Percentiles rank a stretch among this genome's conserved stretches.
phyloP scores from a whole-genome alignment of 2,888 invertebrate species.

The Limnephilus lunatus region DNA sequence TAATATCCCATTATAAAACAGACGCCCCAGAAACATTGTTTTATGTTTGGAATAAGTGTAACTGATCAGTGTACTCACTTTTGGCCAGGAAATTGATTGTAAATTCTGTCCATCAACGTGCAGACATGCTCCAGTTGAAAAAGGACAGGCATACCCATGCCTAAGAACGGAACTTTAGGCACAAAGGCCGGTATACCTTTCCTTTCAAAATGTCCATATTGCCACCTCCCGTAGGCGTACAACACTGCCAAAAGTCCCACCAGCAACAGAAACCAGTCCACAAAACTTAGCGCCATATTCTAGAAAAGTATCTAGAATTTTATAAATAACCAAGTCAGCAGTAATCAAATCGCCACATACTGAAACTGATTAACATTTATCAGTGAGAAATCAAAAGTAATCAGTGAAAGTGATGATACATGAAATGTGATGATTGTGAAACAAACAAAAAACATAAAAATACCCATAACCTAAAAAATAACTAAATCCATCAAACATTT shows the following conservation, averaged over 20 bases:
- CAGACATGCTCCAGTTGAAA: conserved; percentile 34
- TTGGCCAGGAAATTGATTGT: conserved; percentile 35
- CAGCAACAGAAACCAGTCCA: conserved; percentile 9
- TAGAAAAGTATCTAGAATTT: conserved; percentile 8
- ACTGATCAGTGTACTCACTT: conserved; percentile 22
- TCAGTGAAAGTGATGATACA: background rate
- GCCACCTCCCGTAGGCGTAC: conserved; percentile 61
- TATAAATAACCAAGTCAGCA: background rate
- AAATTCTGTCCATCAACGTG: conserved; percentile 10
- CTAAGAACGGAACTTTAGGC: conserved; percentile 41
- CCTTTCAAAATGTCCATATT: conserved; percentile 62
- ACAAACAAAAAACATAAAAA: no score
- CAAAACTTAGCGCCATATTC: conserved; percentile 33
- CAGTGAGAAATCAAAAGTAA: background rate
- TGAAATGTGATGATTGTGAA: no score
- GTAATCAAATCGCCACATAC: background rate
- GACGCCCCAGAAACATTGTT: background rate
- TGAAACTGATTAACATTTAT: background rate
- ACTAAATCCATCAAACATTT: no score
- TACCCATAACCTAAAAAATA: no score
- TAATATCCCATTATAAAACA: background rate
- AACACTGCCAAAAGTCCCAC: background rate
- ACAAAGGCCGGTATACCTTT: conserved; percentile 55
- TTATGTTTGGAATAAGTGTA: no score
- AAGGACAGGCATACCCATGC: background rate